A percentile compares a stretch with the other conserved stretches of the same genome.
phyloP scores from a whole-genome alignment of 2,888 invertebrate genomes.

The Eupeodes latifasciatus region DNA sequence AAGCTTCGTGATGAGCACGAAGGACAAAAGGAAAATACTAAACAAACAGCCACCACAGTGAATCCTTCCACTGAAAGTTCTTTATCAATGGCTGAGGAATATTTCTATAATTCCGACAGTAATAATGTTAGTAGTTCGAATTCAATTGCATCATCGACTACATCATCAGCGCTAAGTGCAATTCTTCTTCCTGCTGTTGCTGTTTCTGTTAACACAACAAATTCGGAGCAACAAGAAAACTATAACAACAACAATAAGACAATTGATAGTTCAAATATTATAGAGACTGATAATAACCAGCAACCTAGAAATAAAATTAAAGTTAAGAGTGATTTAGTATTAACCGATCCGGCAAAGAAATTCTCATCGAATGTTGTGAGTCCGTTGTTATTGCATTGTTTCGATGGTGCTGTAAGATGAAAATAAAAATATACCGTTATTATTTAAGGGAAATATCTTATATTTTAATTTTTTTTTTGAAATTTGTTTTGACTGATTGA shows the following conservation, averaged over 20 bases:
- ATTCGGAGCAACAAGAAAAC: constrained; percentile 30
- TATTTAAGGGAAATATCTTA: neutral
- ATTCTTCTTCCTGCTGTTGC: neutral
- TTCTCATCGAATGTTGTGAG: constrained; percentile 75
- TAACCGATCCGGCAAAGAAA: constrained; percentile 77
- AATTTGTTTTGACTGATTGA: too few relatives aligned
- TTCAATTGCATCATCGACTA: constrained; percentile 27
- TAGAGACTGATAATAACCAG: constrained; percentile 70
- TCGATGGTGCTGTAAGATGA: constrained; percentile 76
- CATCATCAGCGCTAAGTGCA: constrained; percentile 25
- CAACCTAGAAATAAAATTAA: constrained; percentile 81
- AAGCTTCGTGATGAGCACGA: constrained; percentile 72
- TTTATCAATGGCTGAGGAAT: constrained; percentile 27
- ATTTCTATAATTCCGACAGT: constrained; percentile 43
- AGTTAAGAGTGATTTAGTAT: constrained; percentile 81
- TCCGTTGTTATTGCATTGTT: constrained; percentile 74
- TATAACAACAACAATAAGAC: constrained; percentile 21
- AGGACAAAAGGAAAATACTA: constrained; percentile 44
- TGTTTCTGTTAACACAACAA: constrained; percentile 1
- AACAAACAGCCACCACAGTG: neutral
- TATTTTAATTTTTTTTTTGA: neutral
- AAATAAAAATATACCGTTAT: constrained; percentile 28
- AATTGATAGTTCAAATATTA: constrained; percentile 66
- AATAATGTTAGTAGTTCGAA: constrained; percentile 51
- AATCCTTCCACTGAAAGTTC: neutral